A percentile compares a stretch with the other conserved stretches of the same genome.
Evolutionary conservation across 2,888 invertebrate genomes (phyloP).

Genomic region (Eretmocerus hayati): DNA sequence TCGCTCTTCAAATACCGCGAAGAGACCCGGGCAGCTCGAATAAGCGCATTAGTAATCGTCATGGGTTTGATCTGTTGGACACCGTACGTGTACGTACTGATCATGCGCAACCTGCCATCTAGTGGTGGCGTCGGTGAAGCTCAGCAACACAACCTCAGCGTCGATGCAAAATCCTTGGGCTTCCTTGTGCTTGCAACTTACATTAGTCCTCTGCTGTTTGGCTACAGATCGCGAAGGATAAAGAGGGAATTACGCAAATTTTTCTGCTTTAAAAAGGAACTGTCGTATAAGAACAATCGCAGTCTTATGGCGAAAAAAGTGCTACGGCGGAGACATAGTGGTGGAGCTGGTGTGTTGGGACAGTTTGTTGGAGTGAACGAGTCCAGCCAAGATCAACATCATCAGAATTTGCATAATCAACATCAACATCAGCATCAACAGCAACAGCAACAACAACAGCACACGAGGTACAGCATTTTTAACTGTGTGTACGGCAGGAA

Average conservation of each 20-base stretch:
- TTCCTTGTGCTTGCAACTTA: slow-evolving; percentile 57
- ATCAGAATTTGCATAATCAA: too few species aligned
- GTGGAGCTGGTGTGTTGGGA: slow-evolving; percentile 26
- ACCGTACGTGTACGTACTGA: slow-evolving; percentile 47
- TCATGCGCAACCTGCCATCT: slow-evolving; percentile 46
- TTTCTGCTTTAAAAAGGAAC: slow-evolving; percentile 45
- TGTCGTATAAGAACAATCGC: slow-evolving; percentile 43
- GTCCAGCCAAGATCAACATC: not conserved
- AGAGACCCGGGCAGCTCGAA: slow-evolving; percentile 82
- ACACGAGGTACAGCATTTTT: slow-evolving; percentile 40
- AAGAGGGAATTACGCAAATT: slow-evolving; percentile 53
- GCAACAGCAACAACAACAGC: slow-evolving; percentile 27
- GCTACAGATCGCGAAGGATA: slow-evolving; percentile 65
- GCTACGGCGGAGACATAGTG: slow-evolving; percentile 39
- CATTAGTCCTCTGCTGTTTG: slow-evolving; percentile 69
- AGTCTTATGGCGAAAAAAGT: slow-evolving; percentile 48
- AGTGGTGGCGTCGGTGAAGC: slow-evolving; percentile 6
- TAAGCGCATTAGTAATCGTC: slow-evolving; percentile 71
- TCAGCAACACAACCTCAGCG: slow-evolving; percentile 30
- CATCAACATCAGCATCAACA: too few species aligned
- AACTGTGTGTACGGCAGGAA: slow-evolving; percentile 42
- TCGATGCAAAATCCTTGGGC: slow-evolving; percentile 30
- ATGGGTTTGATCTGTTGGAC: slow-evolving; percentile 58
- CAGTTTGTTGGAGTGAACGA: slow-evolving; percentile 10
- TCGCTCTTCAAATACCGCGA: slow-evolving; percentile 79